Conservation (phyloP, 2,113 vertebrate species). For the Pelecanus crispus region DNA sequence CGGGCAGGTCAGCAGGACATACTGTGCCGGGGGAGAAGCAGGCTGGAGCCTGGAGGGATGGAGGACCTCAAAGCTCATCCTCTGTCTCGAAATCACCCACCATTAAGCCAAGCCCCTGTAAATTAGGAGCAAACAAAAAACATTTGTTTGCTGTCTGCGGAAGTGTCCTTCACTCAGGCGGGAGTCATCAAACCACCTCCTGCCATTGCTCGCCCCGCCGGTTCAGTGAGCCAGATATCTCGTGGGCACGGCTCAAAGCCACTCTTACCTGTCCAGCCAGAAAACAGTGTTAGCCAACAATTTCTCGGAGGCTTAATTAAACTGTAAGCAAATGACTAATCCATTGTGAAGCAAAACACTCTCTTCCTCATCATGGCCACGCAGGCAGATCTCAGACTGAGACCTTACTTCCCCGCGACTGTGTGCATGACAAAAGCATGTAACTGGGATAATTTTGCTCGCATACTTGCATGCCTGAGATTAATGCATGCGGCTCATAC, state of each 20-base stretch:
- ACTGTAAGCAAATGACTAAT: conserved; percentile 16
- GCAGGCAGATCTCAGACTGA: background rate
- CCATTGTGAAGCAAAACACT: background rate
- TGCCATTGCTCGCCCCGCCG: background rate
- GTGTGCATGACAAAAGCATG: accelerated
- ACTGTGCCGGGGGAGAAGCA: background rate
- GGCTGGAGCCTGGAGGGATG: background rate
- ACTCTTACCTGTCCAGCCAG: conserved; percentile 3
- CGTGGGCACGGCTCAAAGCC: background rate
- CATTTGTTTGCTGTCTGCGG: background rate
- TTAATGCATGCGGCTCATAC: background rate
- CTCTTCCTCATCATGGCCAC: background rate
- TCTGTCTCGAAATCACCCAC: background rate
- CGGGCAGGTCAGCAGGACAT: accelerated
- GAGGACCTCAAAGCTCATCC: background rate
- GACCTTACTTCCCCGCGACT: accelerated
- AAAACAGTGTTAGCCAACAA: background rate
- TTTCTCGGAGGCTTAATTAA: conserved; percentile 4
- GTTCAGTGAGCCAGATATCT: background rate
- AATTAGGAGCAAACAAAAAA: background rate
- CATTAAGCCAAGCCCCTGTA: background rate
- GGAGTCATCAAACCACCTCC: background rate
- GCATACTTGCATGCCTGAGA: background rate
- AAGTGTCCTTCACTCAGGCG: background rate
- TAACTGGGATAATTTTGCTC: background rate